These are phyloP conservation scores for Orchestes rusci DNA, from an alignment of 2,888 invertebrate genomes.

Conservation along the genomic window DNA sequence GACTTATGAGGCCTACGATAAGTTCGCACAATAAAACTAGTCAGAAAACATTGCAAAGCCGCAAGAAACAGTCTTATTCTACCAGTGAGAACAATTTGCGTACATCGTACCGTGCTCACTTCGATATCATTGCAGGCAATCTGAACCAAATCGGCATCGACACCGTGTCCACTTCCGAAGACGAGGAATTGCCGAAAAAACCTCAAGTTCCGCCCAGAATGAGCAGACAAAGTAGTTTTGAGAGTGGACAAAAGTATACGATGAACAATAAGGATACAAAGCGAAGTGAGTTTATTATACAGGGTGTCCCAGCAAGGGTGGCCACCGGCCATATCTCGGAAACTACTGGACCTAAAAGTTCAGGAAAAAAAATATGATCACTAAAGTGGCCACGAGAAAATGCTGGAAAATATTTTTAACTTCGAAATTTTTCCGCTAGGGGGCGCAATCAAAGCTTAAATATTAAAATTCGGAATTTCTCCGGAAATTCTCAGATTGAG, in stretches of 20 bases:
- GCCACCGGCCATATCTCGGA: too few species aligned
- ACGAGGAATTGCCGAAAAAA: conserved; percentile 48
- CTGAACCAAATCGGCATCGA: conserved; percentile 58
- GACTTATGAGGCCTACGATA: conserved; percentile 71
- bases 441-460: too few species aligned
- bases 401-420: too few species aligned
- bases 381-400: too few species aligned
- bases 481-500: too few species aligned
- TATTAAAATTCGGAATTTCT: too few species aligned
- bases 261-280: conserved; percentile 37
- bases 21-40: conserved; percentile 64
- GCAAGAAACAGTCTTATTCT: conserved; percentile 41
- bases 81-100: conserved; percentile 39
- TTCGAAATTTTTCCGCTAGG: too few species aligned
- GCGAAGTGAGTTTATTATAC: conserved; percentile 29
- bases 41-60: conserved; percentile 33
- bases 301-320: too few species aligned
- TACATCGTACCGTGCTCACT: too few species aligned
- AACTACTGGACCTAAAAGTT: too few species aligned
- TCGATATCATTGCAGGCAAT: conserved; percentile 49
- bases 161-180: conserved; percentile 79
- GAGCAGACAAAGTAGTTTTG: conserved; percentile 46
- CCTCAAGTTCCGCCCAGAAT: conserved; percentile 56
- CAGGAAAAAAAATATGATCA: too few species aligned
- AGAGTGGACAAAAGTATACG: conserved; percentile 30